Evolutionary conservation across 2,888 invertebrate species (phyloP).

Genomic region (Chloroclystis v-ata): DNA sequence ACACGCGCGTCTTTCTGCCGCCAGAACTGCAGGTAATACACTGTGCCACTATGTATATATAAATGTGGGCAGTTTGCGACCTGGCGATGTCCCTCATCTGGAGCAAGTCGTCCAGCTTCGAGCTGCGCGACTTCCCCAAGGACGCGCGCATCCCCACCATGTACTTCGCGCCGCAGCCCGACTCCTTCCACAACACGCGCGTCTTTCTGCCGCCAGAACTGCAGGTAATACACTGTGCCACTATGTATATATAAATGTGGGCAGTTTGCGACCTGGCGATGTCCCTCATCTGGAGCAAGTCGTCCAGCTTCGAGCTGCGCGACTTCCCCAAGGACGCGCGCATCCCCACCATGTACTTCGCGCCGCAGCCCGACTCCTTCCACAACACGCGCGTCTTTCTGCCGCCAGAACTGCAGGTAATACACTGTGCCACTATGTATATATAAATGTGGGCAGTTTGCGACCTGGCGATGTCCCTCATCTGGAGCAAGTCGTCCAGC

Average conservation of each 20-base stretch:
- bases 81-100: conserved; percentile 93
- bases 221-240: conserved; percentile 80
- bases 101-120: conserved; percentile 91
- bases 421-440: too few species aligned
- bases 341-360: conserved; percentile 94
- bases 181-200: conserved; percentile 84
- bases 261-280: conserved; percentile 96
- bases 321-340: conserved; percentile 92
- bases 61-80: conserved; percentile 98
- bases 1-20: conserved; percentile 89
- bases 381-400: conserved; percentile 88
- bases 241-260: too few species aligned
- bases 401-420: conserved; percentile 86
- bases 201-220: conserved; percentile 90
- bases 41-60: too few species aligned
- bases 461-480: conserved; percentile 94
- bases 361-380: conserved; percentile 83
- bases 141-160: conserved; percentile 92
- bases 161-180: conserved; percentile 89
- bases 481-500: conserved; percentile 90
- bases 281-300: conserved; percentile 92
- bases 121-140: conserved; percentile 91
- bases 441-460: conserved; percentile 98
- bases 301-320: conserved; percentile 91
- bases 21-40: conserved; percentile 83